A percentile compares a stretch with the other conserved stretches of the same genome.
These are phyloP conservation scores for Phyllotis vaccarum DNA, from an alignment of 2,797 vertebrate genomes.

Conservation along the genomic window DNA sequence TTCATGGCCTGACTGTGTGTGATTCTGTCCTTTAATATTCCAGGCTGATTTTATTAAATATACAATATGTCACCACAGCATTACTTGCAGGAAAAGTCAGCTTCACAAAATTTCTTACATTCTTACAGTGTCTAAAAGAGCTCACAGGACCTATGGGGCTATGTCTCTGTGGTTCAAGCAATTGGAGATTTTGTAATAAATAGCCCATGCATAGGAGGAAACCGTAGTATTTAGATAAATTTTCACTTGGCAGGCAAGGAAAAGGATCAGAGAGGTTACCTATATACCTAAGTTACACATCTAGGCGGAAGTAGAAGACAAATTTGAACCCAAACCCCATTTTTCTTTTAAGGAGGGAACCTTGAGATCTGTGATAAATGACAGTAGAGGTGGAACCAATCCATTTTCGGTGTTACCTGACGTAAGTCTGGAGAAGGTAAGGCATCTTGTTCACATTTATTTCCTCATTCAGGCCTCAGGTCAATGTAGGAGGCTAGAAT, in stretches of 20 bases:
- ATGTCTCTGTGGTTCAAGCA: not conserved
- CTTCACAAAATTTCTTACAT: not conserved
- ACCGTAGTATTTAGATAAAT: not conserved
- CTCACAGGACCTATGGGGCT: not conserved
- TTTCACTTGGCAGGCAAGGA: not conserved
- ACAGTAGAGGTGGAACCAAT: not conserved
- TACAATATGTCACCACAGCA: not conserved
- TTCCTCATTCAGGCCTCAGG: not conserved
- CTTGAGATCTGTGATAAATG: not conserved
- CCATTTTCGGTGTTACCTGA: not conserved
- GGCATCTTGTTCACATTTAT: not conserved
- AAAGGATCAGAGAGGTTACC: not conserved
- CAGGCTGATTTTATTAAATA: too few species aligned
- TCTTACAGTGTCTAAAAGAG: too few species aligned
- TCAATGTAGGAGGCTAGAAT: not conserved
- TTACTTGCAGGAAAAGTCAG: not conserved
- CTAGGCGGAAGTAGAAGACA: not conserved
- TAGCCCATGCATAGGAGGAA: not conserved
- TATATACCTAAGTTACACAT: not conserved
- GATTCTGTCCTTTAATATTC: too few species aligned
- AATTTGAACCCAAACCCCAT: not conserved
- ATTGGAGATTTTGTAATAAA: not conserved
- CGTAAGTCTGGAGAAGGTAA: not conserved
- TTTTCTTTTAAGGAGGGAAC: not conserved
- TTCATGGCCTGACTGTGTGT: too few species aligned